A percentile compares a stretch with the other conserved stretches of the same genome.
These are phyloP conservation scores for Galerucella pusilla DNA, from an alignment of 2,888 invertebrate species.

Conservation along the genomic window DNA sequence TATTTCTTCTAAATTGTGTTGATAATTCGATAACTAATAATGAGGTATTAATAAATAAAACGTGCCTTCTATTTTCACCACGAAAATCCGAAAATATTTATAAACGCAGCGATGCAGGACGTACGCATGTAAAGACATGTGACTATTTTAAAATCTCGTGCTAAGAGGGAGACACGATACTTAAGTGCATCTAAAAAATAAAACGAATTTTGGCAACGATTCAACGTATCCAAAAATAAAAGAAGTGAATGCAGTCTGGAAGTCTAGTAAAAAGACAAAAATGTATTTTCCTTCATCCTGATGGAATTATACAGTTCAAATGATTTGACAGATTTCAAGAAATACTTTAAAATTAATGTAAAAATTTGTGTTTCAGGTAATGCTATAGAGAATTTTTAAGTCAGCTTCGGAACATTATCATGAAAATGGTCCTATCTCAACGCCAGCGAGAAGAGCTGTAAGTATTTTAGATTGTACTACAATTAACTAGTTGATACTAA, in stretches of 20 bases:
- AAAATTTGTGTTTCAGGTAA: conserved; percentile 55
- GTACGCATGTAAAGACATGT: neutral
- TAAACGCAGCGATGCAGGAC: neutral
- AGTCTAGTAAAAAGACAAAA: conserved; percentile 5
- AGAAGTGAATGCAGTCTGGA: conserved; percentile 20
- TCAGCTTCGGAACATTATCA: conserved; percentile 69
- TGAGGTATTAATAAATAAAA: neutral
- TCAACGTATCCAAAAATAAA: conserved; percentile 18
- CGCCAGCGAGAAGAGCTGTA: conserved; percentile 99
- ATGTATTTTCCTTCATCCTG: neutral
- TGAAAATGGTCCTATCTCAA: conserved; percentile 99
- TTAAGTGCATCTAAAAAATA: conserved; percentile 23
- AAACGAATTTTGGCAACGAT: conserved; percentile 27
- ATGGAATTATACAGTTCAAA: neutral
- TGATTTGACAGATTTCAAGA: neutral
- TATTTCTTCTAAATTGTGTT: neutral
- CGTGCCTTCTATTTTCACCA: neutral
- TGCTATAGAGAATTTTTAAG: conserved; percentile 58
- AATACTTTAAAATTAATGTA: neutral
- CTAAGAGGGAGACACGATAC: conserved; percentile 2
- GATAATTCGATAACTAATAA: neutral
- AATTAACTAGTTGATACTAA: too few species aligned
- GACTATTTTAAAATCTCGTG: conserved; percentile 15
- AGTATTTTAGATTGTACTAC: conserved; percentile 64
- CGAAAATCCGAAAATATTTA: conserved; percentile 2